Base-by-base conservation (phyloP, 2,888 invertebrate species). In the Tipula unca region DNA sequence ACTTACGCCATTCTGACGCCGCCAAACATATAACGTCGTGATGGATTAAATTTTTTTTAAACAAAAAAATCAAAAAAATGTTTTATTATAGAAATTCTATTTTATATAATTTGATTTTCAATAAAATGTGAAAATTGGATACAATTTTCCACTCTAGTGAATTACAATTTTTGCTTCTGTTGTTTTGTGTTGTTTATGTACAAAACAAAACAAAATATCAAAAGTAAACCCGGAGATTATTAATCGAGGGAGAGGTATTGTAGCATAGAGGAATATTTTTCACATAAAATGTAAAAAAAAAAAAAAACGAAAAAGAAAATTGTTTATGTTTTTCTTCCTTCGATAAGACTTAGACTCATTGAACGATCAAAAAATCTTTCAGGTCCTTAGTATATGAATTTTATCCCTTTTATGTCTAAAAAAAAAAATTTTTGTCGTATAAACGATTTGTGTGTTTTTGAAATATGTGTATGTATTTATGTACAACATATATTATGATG, bases 61-160 rank as follows among this genome's bases (percentile, higher is more conserved):
- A 69, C 25, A 69, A 69, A 69, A 54, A 69, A 69, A 69, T 25
- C 25, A 69, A 69, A 69, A 10, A 10, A 10, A 10, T 39, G 8
- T 10, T 39, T 39, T 39, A 39, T 25, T 69, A 25, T 69, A 20
- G 69, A 69, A 69, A 69, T 69, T 69, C 69, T 69, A 69, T 69
- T 69, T 69, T 25, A 69, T 69, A 69, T 69, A 69, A 69, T 69
- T 69, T 69, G 69, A 69, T 69, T 69, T 69, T 69, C 69, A 69
- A 69, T 69, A 69, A 69, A 69, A 69, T 69, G 69, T 69, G 25
- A 69, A 69, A 69, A 69, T 25, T 69, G 25, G 69, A 20, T 69
- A 69, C 69, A 69, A 69, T 69, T 69, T 69, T 25, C 69, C 69
- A 25, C 69, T 69, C 69, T 25, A 20, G 8, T 25, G 69, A 69